Percentiles rank a stretch among this genome's conserved stretches.
These are phyloP conservation scores for Homalodisca vitripennis DNA, from an alignment of 1,140 invertebrate genomes.

Conservation along the genomic window DNA sequence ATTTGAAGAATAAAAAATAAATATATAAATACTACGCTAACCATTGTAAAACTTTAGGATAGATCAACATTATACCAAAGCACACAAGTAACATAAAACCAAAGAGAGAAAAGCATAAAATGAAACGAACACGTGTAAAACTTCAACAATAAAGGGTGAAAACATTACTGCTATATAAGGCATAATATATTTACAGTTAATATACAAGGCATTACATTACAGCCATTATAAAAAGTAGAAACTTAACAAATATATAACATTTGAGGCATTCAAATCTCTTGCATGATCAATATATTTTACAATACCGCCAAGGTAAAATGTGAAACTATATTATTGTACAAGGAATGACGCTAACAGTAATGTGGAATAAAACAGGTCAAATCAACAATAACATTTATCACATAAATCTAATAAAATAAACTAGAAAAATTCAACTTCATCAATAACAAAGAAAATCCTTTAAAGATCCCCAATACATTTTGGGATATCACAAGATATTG, in stretches of 20 bases:
- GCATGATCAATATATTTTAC: background rate
- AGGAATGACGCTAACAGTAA: no score
- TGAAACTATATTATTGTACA: no score
- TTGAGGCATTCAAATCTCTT: background rate
- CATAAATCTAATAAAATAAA: no score
- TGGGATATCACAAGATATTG: background rate
- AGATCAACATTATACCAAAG: background rate
- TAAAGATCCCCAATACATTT: background rate
- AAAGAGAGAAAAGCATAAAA: background rate
- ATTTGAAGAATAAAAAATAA: no score
- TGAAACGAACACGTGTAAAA: no score
- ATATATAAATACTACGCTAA: no score
- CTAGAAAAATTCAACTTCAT: background rate
- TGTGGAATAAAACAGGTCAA: no score
- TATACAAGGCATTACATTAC: conserved; percentile 9
- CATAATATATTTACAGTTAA: conserved; percentile 9
- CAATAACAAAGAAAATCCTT: background rate
- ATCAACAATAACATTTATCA: background rate
- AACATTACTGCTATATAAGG: no score
- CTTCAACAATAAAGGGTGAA: no score
- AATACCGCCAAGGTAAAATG: no score
- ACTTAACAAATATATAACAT: conserved; percentile 20
- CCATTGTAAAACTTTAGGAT: no score
- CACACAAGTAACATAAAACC: background rate
- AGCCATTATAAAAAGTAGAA: conserved; percentile 23